Evolutionary conservation across 2,113 vertebrate species (phyloP), one percentile per base, ranked within the genome.

Genomic region (Chionomys nivalis): DNA sequence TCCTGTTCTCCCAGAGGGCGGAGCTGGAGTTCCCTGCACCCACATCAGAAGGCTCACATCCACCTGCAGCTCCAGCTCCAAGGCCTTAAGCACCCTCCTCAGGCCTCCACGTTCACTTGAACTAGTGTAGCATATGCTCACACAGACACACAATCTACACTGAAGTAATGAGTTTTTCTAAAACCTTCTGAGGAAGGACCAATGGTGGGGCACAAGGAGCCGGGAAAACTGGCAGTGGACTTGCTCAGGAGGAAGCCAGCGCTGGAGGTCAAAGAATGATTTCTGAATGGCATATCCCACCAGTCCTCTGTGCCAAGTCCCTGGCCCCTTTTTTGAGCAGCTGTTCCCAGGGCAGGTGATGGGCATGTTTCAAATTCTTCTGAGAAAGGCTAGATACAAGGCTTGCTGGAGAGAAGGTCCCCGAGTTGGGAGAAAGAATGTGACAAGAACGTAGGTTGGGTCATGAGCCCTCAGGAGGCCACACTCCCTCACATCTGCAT

Each of bases 361-460:
- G 26, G 58, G 33, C 31, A 17, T 4, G 44, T 83, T 87, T 89
- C 78, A 73, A 39, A 31, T 72, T 68, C 44, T 87, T 94, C 89
- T 89, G 58, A 76, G 42, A 94, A 94, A 87, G 85, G 61, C 44
- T 81, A 90, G 55, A 78, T 47, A 95, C 13, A 63, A 95, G 93
- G 68, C 77, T 63, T 36, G 19, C 55, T 88, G 47, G 76, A 94
- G 28, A 87, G 36, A 96, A 92, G 88, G 31, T 58, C 75, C 91
- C 47, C 7, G 58, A 89, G 63, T 23, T 68, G 33, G 52, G 85
- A 94, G 31, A 52, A 88, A 96, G 91, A 95, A 70, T n/a, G 4
- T 73, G 88, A 82, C 47, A 90, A 85, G 55, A 9, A 61, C 14
- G 14, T n/a, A 44, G 65, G 52, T 68, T 73, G 26, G 39, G 86